A percentile compares a stretch with the other conserved stretches of the same genome.
phyloP scores from a whole-genome alignment of 2,797 vertebrate species.

The Platalea minor region DNA sequence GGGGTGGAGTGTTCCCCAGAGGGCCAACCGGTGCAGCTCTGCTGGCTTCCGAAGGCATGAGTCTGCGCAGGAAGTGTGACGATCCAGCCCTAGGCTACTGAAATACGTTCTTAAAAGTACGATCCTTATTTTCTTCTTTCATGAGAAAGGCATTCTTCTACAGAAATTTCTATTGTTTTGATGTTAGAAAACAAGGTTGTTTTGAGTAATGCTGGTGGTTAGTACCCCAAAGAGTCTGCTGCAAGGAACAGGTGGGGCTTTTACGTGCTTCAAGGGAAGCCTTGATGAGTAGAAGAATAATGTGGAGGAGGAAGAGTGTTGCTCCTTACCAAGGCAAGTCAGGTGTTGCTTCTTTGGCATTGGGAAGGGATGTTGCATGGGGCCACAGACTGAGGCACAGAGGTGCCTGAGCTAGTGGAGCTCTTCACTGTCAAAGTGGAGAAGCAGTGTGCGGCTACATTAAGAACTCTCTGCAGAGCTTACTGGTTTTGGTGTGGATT shows the following conservation, averaged over 20 bases:
- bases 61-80: background rate
- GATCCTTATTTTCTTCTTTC: background rate
- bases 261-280: background rate
- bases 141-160: background rate
- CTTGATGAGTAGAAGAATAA: background rate
- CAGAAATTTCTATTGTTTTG: background rate
- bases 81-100: background rate
- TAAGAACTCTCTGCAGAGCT: background rate
- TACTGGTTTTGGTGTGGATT: background rate
- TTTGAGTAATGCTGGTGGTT: background rate
- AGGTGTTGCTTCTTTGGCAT: background rate
- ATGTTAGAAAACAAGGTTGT: background rate
- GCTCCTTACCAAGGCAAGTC: background rate
- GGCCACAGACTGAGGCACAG: no score
- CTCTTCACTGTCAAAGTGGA: background rate
- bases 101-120: background rate
- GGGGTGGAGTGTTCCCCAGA: background rate
- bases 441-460: background rate
- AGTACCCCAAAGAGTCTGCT: background rate
- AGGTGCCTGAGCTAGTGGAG: background rate
- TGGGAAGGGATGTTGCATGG: background rate
- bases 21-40: background rate
- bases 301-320: background rate
- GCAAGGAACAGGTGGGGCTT: background rate
- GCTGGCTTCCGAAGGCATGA: background rate